phyloP scores from a whole-genome alignment of 2,113 vertebrate genomes.

The Apistogramma diplotaenia region DNA sequence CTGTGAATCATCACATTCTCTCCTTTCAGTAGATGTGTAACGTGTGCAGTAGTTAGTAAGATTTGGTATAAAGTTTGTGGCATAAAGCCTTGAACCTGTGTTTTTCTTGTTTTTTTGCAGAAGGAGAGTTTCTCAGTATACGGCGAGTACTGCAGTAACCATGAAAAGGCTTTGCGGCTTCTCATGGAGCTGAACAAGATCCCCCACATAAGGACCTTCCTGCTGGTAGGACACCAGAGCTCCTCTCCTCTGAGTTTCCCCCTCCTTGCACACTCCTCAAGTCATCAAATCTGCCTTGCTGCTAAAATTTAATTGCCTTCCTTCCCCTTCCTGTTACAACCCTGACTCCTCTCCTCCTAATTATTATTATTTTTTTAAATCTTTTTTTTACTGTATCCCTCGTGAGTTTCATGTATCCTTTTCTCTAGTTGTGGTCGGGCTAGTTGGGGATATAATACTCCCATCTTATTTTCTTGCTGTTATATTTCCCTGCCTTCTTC shows the following conservation, averaged over 20 bases:
- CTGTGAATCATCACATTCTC: not conserved
- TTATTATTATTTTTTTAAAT: not conserved
- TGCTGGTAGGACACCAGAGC: constrained; percentile 84
- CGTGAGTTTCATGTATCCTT: not conserved
- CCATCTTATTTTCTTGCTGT: not conserved
- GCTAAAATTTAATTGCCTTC: not conserved
- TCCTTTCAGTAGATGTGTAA: not conserved
- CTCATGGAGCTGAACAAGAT: constrained; percentile 98
- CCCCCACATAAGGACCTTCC: constrained; percentile 88
- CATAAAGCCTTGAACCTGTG: constrained; percentile 5
- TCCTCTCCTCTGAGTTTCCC: not conserved
- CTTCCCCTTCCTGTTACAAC: constrained; percentile 3
- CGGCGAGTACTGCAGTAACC: constrained; percentile 97
- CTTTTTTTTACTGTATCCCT: not conserved
- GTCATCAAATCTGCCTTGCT: not conserved
- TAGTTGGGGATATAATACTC: not conserved
- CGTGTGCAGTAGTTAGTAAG: not conserved
- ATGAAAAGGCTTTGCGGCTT: constrained; percentile 94
- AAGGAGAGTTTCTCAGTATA: constrained; percentile 94
- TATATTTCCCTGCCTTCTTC: not conserved
- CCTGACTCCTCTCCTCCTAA: not conserved
- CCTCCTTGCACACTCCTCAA: not conserved
- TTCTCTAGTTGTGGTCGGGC: not conserved
- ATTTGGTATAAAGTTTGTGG: not conserved
- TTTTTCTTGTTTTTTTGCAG: constrained; percentile 74